A percentile compares a stretch with the other conserved stretches of the same genome.
These are phyloP conservation scores for Lepidonotus clava DNA, from an alignment of 2,888 invertebrate genomes.

Conservation along the genomic window DNA sequence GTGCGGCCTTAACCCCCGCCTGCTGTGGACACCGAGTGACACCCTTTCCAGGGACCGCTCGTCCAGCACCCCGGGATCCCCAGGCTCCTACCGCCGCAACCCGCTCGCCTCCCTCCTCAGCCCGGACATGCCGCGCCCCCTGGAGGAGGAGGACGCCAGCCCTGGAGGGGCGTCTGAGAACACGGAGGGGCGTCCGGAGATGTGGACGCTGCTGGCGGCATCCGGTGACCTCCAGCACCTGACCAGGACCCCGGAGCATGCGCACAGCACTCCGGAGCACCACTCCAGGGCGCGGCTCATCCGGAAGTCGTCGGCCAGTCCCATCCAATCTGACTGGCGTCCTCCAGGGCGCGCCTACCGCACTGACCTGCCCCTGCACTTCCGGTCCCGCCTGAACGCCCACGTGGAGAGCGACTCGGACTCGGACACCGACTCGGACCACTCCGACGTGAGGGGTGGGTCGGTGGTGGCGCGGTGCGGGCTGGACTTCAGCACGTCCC, in stretches of 20 bases:
- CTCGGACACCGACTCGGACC: neutral
- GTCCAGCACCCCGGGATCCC: neutral
- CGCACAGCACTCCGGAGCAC: neutral
- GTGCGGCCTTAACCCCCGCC: neutral
- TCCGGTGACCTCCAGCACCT: neutral
- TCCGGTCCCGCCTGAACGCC: too few relatives aligned
- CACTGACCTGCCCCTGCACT: too few relatives aligned
- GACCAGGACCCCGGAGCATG: slow-evolving; percentile 18
- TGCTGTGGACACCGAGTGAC: neutral
- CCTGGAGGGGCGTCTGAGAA: too few relatives aligned
- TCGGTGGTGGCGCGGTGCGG: neutral
- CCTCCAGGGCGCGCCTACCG: too few relatives aligned
- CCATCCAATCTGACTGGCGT: neutral
- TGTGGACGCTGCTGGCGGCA: neutral
- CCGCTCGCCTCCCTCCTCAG: neutral
- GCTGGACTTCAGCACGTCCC: neutral
- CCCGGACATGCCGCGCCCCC: neutral
- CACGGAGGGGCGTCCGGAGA: too few relatives aligned
- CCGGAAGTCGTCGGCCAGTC: neutral
- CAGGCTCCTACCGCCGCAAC: slow-evolving; percentile 7
- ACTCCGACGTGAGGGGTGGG: neutral
- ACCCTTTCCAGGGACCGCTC: neutral
- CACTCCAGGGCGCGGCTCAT: neutral
- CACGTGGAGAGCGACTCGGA: neutral
- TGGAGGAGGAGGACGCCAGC: too few relatives aligned